Conservation (phyloP, 2,797 vertebrate genomes). For the Syncerus caffer region DNA sequence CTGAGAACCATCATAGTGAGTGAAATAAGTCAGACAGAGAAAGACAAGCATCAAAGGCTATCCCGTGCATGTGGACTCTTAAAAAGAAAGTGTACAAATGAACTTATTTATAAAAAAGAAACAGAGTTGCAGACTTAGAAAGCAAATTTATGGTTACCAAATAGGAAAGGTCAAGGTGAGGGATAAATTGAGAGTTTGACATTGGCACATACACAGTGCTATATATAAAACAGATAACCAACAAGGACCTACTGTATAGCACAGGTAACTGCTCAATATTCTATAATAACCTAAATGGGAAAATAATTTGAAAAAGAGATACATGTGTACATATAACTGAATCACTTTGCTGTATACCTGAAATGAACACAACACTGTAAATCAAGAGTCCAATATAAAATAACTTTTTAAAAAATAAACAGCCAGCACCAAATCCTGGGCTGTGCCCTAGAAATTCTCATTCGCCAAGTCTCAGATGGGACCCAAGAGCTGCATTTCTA, state of each 20-base stretch:
- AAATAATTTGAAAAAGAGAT: background rate
- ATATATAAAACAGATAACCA: background rate
- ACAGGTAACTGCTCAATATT: background rate
- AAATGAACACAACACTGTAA: background rate
- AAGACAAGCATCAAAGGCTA: background rate
- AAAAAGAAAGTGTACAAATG: background rate
- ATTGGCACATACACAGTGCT: too few relatives aligned
- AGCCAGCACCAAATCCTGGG: background rate
- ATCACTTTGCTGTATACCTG: background rate
- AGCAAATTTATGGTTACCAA: background rate
- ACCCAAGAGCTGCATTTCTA: background rate
- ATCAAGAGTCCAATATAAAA: background rate
- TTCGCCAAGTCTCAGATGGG: background rate
- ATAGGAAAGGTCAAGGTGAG: background rate
- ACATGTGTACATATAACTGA: background rate
- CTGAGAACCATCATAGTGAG: background rate
- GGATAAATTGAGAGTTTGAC: too few relatives aligned
- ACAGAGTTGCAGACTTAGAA: background rate
- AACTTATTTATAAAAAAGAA: background rate
- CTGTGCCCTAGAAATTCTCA: background rate
- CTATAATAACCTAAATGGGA: background rate
- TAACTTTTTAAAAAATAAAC: too few relatives aligned
- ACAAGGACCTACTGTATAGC: background rate
- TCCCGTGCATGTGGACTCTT: background rate
- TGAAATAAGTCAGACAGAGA: too few relatives aligned